phyloP scores from a whole-genome alignment of 2,888 invertebrate species.

The Athalia rosae region DNA sequence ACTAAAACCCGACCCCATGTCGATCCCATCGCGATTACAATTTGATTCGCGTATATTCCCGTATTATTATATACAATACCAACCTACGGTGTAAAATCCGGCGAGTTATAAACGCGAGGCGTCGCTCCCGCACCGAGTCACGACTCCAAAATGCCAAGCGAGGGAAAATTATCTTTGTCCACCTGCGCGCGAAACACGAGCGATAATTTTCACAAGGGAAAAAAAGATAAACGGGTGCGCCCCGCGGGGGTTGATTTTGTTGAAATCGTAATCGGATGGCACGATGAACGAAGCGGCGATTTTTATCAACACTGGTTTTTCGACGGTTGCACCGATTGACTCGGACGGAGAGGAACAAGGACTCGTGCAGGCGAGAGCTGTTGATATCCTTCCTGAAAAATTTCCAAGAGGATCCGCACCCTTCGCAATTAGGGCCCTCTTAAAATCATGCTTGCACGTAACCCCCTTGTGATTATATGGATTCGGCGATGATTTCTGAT shows the following conservation, averaged over 20 bases:
- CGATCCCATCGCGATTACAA: constrained; percentile 15
- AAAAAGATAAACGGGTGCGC: too few relatives aligned
- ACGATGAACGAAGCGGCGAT: neutral
- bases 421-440: constrained; percentile 50
- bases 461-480: constrained; percentile 68
- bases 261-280: too few relatives aligned
- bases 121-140: constrained; percentile 1
- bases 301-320: constrained; percentile 34
- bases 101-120: neutral
- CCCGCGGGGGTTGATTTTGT: too few relatives aligned
- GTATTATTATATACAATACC: constrained; percentile 1
- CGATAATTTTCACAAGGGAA: too few relatives aligned
- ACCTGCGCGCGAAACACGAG: neutral
- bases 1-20: neutral
- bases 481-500: constrained; percentile 70
- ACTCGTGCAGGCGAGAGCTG: neutral
- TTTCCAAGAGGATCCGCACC: constrained; percentile 1
- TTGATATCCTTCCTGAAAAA: constrained; percentile 8
- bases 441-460: constrained; percentile 65
- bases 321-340: too few relatives aligned
- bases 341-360: neutral
- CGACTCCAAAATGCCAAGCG: constrained; percentile 38
- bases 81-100: neutral
- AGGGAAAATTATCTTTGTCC: constrained; percentile 20
- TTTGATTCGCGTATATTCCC: constrained; percentile 30